Conservation (phyloP, 2,888 invertebrate species). For the Eulithis testata region DNA sequence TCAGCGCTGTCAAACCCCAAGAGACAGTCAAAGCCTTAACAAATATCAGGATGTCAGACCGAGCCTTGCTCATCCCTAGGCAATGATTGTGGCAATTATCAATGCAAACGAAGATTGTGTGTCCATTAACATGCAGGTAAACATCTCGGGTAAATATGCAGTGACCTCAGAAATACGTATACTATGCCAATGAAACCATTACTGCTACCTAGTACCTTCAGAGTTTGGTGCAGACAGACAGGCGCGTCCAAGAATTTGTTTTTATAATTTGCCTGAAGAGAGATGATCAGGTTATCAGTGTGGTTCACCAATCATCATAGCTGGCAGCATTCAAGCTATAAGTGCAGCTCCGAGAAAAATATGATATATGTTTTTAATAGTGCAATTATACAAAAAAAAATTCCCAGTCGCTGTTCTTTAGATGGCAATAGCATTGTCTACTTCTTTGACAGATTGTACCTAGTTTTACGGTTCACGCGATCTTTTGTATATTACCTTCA, state of each 20-base stretch:
- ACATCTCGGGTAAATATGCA: conserved; percentile 36
- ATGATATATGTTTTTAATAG: no score
- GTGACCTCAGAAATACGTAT: conserved; percentile 21
- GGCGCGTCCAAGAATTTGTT: background rate
- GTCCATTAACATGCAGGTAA: conserved; percentile 44
- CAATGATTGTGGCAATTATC: conserved; percentile 38
- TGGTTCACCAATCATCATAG: no score
- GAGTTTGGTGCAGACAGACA: background rate
- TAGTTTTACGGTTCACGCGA: background rate
- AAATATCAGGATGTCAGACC: conserved; percentile 25
- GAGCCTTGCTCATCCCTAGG: conserved; percentile 30
- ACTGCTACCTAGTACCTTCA: background rate
- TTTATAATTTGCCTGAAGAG: no score
- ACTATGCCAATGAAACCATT: background rate
- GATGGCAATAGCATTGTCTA: no score
- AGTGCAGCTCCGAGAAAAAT: no score
- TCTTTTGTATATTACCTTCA: conserved; percentile 38
- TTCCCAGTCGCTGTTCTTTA: no score
- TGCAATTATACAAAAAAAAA: no score
- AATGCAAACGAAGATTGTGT: conserved; percentile 39
- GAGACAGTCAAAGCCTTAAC: conserved; percentile 13
- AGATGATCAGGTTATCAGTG: no score
- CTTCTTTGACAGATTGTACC: background rate
- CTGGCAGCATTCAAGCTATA: no score
- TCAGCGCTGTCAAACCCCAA: conserved; percentile 9